These are phyloP conservation scores for Tenthredo notha DNA, from an alignment of 2,888 invertebrate genomes.

Conservation along the genomic window DNA sequence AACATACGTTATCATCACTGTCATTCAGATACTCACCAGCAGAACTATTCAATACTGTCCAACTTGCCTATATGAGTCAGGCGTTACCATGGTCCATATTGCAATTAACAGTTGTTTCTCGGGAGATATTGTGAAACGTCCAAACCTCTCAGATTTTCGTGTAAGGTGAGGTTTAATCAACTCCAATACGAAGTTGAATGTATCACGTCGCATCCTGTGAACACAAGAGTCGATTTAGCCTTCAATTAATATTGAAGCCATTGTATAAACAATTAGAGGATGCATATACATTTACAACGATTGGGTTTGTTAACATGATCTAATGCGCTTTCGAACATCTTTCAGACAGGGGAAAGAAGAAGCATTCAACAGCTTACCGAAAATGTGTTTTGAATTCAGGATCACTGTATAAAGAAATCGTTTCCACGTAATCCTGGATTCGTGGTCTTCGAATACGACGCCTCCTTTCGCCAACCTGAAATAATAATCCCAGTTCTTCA, in stretches of 20 bases:
- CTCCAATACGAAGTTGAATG: conserved; percentile 22
- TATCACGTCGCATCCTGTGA: conserved; percentile 7
- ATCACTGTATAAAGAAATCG: background rate
- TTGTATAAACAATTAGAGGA: background rate
- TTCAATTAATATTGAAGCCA: background rate
- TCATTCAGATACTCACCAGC: background rate
- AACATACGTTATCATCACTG: background rate
- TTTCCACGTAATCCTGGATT: too few relatives aligned
- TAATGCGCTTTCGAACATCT: too few relatives aligned
- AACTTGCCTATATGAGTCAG: conserved; percentile 52
- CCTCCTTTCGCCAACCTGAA: too few relatives aligned
- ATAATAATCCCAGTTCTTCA: too few relatives aligned
- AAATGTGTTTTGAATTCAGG: conserved; percentile 39
- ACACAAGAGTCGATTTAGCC: too few relatives aligned
- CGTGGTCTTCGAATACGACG: too few relatives aligned
- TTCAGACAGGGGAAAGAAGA: too few relatives aligned
- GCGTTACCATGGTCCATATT: conserved; percentile 51
- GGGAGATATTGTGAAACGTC: conserved; percentile 40
- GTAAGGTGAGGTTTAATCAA: background rate
- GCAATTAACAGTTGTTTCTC: conserved; percentile 51
- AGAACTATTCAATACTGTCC: conserved; percentile 2
- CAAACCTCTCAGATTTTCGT: conserved; percentile 2
- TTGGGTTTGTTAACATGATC: background rate
- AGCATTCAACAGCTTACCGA: conserved; percentile 26
- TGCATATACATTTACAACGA: background rate